Evolutionary conservation across 2,797 vertebrate genomes (phyloP), one percentile per base, ranked within the genome.

Genomic region (Distichodus sexfasciatus): DNA sequence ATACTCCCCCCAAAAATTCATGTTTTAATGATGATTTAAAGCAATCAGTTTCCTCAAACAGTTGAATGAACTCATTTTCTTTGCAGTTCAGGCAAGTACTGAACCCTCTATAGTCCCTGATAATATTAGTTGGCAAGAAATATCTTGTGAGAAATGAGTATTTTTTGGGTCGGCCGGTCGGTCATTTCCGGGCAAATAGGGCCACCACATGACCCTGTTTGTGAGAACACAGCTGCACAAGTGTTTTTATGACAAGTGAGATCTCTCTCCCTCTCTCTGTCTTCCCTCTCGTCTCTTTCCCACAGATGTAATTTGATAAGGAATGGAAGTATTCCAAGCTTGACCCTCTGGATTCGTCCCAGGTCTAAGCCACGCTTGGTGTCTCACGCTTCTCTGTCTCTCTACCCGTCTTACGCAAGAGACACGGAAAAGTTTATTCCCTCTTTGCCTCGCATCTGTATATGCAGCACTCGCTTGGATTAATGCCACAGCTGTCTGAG

Each of bases 241-340:
- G 7, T 24, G 35, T 55, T 57, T 41, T 54, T n/a, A n/a, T 12
- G 57, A 41, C 28, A 67, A 61, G 59, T 68, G 53, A 47, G 17
- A 26, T 54, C 50, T 15, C 48, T 53, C 48, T 28, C 47, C 6
- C 47, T 51, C 47, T 28, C 47, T 51, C 47, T 51, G 10, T 28
- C 24, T 51, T 14, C 15, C 66, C 6, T 15, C 10, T 23, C 31
- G 6, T 50, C 41, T 62, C 58, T 19, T 70, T 70, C 68, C 48
- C 68, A 55, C 59, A 63, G 38, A 46, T 63, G 68, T 55, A 71
- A 71, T 55, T 24, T 36, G 68, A 71, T 71, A 50, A 57, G 68
- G 50, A n/a, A n/a, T n/a, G n/a, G n/a, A 53, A 28, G n/a, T 47
- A 61, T 61, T 61, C 26, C 33, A 53, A n/a, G 46, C 57, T 46